Percentiles rank a stretch among this genome's conserved stretches.
These are phyloP conservation scores for Leistus spinibarbis DNA, from an alignment of 2,888 invertebrate genomes.

Conservation along the genomic window DNA sequence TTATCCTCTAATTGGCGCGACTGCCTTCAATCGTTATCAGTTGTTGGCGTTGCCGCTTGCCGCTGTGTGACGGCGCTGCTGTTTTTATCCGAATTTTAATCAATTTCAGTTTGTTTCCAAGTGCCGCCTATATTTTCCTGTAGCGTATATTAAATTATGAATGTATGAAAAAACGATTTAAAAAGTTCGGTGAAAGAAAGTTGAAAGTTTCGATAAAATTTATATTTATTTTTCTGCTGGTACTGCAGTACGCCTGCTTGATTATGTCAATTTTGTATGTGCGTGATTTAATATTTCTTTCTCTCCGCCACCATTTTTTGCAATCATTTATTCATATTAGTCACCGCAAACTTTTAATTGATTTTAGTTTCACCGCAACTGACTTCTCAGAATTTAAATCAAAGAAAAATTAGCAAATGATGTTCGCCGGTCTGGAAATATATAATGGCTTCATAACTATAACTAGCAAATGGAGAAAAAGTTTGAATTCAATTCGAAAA, in stretches of 20 bases:
- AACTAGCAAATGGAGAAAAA: no score
- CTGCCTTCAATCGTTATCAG: slow-evolving; percentile 6
- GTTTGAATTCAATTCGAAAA: no score
- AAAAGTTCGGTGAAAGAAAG: slow-evolving; percentile 8
- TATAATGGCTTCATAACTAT: no score
- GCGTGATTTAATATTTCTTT: background rate
- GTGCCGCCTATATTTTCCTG: background rate
- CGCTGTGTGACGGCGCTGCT: background rate
- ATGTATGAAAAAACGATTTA: slow-evolving; percentile 33
- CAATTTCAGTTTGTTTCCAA: slow-evolving; percentile 1
- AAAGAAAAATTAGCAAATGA: no score
- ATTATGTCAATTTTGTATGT: background rate
- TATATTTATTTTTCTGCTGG: slow-evolving; percentile 22
- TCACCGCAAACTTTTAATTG: background rate
- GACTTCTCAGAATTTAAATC: background rate
- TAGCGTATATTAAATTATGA: slow-evolving; percentile 26
- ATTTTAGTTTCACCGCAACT: background rate
- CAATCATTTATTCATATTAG: background rate
- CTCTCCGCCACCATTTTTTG: background rate
- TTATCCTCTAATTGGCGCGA: background rate
- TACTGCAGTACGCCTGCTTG: background rate
- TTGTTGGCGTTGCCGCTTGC: background rate
- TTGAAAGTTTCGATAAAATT: slow-evolving; percentile 17
- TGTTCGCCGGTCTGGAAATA: no score
- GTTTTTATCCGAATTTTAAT: slow-evolving; percentile 24